These are phyloP conservation scores for Hoplodrina blanda DNA, from an alignment of 2,888 invertebrate genomes.

Conservation along the genomic window DNA sequence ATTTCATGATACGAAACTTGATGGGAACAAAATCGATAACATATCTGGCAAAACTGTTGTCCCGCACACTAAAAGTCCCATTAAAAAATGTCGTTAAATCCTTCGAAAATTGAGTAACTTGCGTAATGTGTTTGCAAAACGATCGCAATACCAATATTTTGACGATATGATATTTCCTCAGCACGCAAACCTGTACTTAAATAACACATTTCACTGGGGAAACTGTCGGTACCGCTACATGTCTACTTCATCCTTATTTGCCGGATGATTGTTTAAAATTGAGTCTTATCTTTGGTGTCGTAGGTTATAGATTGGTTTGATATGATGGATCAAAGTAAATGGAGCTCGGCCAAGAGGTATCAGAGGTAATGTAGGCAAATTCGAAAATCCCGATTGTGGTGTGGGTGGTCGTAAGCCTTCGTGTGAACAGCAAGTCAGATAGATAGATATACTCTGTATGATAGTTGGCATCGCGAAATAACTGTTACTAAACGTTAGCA, in stretches of 20 bases:
- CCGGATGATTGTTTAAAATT: conserved; percentile 31
- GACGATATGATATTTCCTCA: conserved; percentile 68
- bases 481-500: conserved; percentile 70
- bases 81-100: conserved; percentile 57
- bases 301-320: conserved; percentile 55
- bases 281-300: conserved; percentile 53
- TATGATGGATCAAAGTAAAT: conserved; percentile 43
- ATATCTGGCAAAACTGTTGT: conserved; percentile 40
- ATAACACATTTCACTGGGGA: conserved; percentile 67
- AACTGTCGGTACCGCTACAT: conserved; percentile 57
- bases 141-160: conserved; percentile 66
- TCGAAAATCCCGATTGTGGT: conserved; percentile 72
- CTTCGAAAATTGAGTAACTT: conserved; percentile 63
- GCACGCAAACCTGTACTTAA: conserved; percentile 72
- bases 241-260: conserved; percentile 50
- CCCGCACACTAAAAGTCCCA: conserved; percentile 34
- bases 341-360: conserved; percentile 60
- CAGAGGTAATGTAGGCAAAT: conserved; percentile 72
- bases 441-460: conserved; percentile 55
- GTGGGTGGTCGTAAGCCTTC: conserved; percentile 71
- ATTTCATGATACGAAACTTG: conserved; percentile 74
- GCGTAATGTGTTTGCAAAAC: conserved; percentile 61
- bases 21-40: conserved; percentile 69
- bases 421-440: conserved; percentile 71
- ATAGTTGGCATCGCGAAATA: conserved; percentile 70